Evolutionary conservation across 2,797 vertebrate genomes (phyloP).

Genomic region (Eulemur albifrons): DNA sequence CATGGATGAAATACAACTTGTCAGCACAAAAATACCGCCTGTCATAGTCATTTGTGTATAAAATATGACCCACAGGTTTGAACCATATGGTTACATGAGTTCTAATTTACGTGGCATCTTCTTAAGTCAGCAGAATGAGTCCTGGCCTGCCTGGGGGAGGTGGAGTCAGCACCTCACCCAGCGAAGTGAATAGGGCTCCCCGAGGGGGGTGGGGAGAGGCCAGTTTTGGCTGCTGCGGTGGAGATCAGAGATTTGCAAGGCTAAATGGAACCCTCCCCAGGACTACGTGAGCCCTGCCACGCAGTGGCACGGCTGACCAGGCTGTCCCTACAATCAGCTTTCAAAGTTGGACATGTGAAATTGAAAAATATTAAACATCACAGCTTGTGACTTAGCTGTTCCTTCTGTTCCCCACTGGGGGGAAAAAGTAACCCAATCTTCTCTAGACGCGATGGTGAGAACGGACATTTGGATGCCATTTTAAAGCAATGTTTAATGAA

Average conservation of each 20-base stretch:
- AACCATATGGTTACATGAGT: slow-evolving; percentile 84
- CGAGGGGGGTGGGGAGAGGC: rapidly evolving
- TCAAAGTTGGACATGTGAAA: slow-evolving; percentile 70
- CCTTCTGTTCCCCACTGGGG: slow-evolving; percentile 60
- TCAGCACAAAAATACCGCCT: slow-evolving; percentile 83
- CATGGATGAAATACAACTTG: slow-evolving; percentile 79
- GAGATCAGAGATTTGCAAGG: slow-evolving; percentile 22
- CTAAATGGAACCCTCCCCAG: background rate
- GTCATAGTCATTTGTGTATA: slow-evolving; percentile 82
- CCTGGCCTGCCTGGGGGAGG: slow-evolving; percentile 76
- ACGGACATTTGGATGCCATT: slow-evolving; percentile 69
- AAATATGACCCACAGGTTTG: slow-evolving; percentile 84
- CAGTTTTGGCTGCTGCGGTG: slow-evolving; percentile 32
- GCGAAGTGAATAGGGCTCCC: slow-evolving; percentile 74
- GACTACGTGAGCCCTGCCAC: slow-evolving; percentile 31
- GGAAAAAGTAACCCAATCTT: slow-evolving; percentile 36
- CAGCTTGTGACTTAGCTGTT: slow-evolving; percentile 78
- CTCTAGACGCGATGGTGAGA: background rate
- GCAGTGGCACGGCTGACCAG: slow-evolving; percentile 13
- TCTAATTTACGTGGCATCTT: slow-evolving; percentile 85
- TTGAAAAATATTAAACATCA: slow-evolving; percentile 82
- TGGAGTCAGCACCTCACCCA: slow-evolving; percentile 82
- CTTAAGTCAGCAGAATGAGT: slow-evolving; percentile 84
- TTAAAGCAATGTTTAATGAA: slow-evolving; percentile 71
- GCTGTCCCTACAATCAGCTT: slow-evolving; percentile 61